A percentile compares a stretch with the other conserved stretches of the same genome.
Evolutionary conservation across 2,888 invertebrate genomes (phyloP).

Genomic region (Amorpha juglandis): DNA sequence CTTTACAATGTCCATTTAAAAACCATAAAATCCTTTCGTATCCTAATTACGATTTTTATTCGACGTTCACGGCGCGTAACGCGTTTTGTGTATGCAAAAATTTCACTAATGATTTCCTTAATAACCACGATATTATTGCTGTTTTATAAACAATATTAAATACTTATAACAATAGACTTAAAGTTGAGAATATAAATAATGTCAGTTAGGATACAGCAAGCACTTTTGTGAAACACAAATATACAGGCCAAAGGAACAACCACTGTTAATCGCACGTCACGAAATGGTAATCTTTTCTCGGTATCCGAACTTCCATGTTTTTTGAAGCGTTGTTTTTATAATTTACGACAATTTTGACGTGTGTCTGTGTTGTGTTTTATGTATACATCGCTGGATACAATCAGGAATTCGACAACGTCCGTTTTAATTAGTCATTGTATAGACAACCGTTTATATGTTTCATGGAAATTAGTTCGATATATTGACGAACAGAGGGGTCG

Average conservation of each 20-base stretch:
- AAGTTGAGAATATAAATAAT: constrained; percentile 34
- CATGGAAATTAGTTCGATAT: constrained; percentile 13
- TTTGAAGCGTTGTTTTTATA: constrained; percentile 29
- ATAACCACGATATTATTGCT: constrained; percentile 31
- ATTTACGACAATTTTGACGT: neutral
- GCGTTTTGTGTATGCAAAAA: constrained; percentile 65
- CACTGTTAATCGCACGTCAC: constrained; percentile 55
- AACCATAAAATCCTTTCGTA: constrained; percentile 60
- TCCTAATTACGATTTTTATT: constrained; percentile 67
- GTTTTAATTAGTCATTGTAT: constrained; percentile 13
- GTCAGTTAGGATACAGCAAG: constrained; percentile 23
- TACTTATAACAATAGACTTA: constrained; percentile 31
- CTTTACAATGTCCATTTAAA: constrained; percentile 62
- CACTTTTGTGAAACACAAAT: constrained; percentile 37
- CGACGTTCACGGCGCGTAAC: constrained; percentile 60
- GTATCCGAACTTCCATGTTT: constrained; percentile 48
- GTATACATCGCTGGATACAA: neutral
- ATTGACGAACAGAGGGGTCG: neutral
- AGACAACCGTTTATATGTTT: constrained; percentile 12
- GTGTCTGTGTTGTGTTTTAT: neutral
- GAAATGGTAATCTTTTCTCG: constrained; percentile 54
- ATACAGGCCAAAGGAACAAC: constrained; percentile 54
- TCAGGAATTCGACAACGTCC: constrained; percentile 13
- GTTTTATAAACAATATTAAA: neutral
- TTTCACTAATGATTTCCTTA: constrained; percentile 63